phyloP scores from a whole-genome alignment of 1,140 invertebrate genomes.

The Rhagoletis pomonella region DNA sequence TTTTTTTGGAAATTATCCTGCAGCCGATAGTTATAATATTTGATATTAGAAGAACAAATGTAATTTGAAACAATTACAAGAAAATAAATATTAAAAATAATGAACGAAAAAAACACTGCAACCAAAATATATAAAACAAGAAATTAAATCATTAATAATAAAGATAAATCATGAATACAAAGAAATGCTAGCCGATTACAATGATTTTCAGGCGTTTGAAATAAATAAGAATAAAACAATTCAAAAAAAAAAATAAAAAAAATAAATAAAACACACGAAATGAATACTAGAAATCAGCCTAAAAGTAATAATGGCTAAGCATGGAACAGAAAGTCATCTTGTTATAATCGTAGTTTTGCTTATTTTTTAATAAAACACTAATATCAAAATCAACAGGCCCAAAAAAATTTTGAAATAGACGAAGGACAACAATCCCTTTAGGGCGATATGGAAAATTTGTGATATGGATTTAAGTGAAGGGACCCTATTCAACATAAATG shows the following conservation, averaged over 20 bases:
- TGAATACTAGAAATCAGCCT: neutral
- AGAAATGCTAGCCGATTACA: conserved; percentile 28
- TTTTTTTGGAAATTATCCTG: conserved; percentile 44
- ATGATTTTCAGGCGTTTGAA: conserved; percentile 45
- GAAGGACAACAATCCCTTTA: neutral
- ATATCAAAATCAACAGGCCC: conserved; percentile 59
- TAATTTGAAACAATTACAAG: conserved; percentile 38
- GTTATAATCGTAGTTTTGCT: conserved; percentile 74
- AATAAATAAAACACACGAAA: neutral
- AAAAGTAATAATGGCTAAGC: conserved; percentile 52
- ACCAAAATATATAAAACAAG: conserved; percentile 52
- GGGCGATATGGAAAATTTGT: no score
- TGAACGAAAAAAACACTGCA: conserved; percentile 52
- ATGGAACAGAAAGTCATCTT: conserved; percentile 68
- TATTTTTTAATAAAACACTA: conserved; percentile 74
- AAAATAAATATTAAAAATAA: conserved; percentile 13
- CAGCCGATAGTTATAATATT: conserved; percentile 45
- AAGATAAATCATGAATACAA: conserved; percentile 55
- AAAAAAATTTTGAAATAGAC: neutral
- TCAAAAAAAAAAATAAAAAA: neutral
- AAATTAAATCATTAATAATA: conserved; percentile 10
- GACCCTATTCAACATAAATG: no score
- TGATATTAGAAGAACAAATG: conserved; percentile 46
- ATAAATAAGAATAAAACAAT: conserved; percentile 21
- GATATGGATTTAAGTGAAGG: no score